phyloP scores from a whole-genome alignment of 2,113 vertebrate genomes.

The Cricetomys ansorgei region DNA sequence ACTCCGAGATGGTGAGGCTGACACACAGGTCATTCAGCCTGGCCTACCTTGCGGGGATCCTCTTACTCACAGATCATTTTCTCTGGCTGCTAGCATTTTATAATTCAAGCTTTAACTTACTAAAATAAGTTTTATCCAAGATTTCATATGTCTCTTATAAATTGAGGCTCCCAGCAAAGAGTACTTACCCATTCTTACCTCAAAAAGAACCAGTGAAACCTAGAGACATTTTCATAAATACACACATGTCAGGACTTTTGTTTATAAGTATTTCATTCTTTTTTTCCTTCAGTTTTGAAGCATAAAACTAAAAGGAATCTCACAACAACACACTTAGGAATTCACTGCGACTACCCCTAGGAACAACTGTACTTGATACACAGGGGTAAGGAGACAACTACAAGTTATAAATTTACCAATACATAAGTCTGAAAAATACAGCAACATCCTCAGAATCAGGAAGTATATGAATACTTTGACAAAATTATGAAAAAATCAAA shows the following conservation, averaged over 20 bases:
- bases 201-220: neutral
- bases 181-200: neutral
- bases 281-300: neutral
- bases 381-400: neutral
- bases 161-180: neutral
- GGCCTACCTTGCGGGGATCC: neutral
- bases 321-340: slow-evolving; percentile 7
- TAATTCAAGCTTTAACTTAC: neutral
- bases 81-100: neutral
- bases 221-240: slow-evolving; percentile 27
- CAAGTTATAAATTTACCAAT: slow-evolving; percentile 14
- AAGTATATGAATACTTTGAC: neutral
- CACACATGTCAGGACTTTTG: neutral
- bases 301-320: neutral
- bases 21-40: neutral
- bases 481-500: slow-evolving; percentile 26
- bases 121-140: neutral
- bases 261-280: slow-evolving; percentile 24
- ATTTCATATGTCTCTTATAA: neutral
- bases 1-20: neutral
- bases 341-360: neutral
- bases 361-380: neutral
- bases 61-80: neutral
- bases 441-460: slow-evolving; percentile 19
- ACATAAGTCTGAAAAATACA: neutral